Evolutionary conservation across 2,888 invertebrate genomes (phyloP).

Genomic region (Lycophotia porphyrea): DNA sequence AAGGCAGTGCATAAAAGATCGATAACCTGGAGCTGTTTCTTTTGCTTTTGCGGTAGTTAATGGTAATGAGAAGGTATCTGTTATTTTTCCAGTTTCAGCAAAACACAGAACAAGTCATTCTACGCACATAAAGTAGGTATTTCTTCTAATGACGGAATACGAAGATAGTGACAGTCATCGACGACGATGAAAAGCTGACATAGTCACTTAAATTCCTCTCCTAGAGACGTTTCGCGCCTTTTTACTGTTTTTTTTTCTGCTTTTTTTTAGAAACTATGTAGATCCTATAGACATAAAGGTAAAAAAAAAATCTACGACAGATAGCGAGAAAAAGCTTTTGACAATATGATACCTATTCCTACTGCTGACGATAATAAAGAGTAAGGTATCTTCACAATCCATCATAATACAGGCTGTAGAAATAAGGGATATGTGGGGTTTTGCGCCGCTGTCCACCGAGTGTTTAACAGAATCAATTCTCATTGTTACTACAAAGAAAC

Average conservation of each 20-base stretch:
- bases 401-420: not conserved
- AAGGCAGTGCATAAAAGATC: not conserved
- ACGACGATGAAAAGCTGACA: not conserved
- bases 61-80: not conserved
- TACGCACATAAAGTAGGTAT: not conserved
- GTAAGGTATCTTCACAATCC: not conserved
- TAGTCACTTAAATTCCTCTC: not conserved
- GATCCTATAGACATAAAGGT: not conserved
- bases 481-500: not conserved
- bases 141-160: not conserved
- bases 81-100: not conserved
- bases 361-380: not conserved
- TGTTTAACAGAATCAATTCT: not conserved
- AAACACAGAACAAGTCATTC: not conserved
- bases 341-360: not conserved
- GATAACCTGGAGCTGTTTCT: too few relatives aligned
- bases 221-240: not conserved
- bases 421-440: not conserved
- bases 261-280: too few relatives aligned
- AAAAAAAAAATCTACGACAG: not conserved
- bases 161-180: not conserved
- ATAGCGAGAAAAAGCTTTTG: not conserved
- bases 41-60: not conserved
- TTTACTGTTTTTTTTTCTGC: not conserved
- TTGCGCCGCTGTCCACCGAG: not conserved